Base-by-base conservation (phyloP, 2,888 invertebrate species). In the Folsomia candida region DNA sequence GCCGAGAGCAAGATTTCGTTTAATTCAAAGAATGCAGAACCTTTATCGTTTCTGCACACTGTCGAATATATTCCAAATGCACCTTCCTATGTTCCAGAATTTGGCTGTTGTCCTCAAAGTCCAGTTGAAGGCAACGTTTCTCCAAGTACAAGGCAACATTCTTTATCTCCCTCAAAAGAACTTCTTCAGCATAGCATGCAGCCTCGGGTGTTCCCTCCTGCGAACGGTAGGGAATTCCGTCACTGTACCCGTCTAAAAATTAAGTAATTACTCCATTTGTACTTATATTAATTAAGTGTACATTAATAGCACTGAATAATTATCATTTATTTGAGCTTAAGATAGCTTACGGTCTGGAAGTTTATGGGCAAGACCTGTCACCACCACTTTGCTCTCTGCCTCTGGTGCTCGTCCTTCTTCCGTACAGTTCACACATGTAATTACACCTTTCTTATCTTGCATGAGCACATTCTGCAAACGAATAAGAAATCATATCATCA, bases 401-500 rank as follows among this genome's bases (percentile, higher is more conserved):
- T 9, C 28, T 6, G n/a, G 18, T 22, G 51, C 6, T 3, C 18
- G 28, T 28, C 28, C 62, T 2, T 25, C 25, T 11, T 26, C 62
- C 24, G 20, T 66, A 60, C 77, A 77, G 26, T 60, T 57, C 2
- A 77, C 71, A 28, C 77, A 77, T 4, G 70, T 66, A n/a, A 64
- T 69, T 18, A 37, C 51, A n/a, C 71, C 75, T 24, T 71, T 51
- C 47, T 68, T 70, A 47, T 71, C 74, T 71, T 77, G 77, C 74
- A 77, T 76, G 1, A 77, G 54, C 2, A 77, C 74, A 37, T 67
- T 75, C 77, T 77, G 61, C 6, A 54, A 54, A 27, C 4, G 20
- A 57, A 37, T 37, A 9, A 9, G 37, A 37, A 65, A 26, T 64
- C 24, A 65, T 28, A 24, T 26, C 47, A 65, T 67, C 28, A 20